These are phyloP conservation scores for Rotaria magnacalcarata DNA, from an alignment of 2,888 invertebrate genomes.

Conservation along the genomic window DNA sequence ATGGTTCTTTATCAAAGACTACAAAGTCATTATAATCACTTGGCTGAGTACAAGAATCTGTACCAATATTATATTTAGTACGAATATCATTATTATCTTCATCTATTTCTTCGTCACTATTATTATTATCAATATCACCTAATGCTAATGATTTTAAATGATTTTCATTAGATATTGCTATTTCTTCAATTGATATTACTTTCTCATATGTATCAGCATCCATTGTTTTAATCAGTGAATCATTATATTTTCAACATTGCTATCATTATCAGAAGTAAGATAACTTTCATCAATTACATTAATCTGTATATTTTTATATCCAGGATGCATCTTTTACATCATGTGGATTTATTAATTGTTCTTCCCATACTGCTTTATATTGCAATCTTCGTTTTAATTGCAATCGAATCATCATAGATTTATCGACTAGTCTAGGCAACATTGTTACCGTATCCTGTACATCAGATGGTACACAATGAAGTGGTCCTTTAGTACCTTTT, in stretches of 20 bases:
- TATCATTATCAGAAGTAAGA: neutral
- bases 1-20: constrained; percentile 34
- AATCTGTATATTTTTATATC: constrained; percentile 47
- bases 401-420: constrained; percentile 50
- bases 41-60: neutral
- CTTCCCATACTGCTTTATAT: constrained; percentile 37
- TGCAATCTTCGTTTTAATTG: constrained; percentile 50
- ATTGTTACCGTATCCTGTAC: constrained; percentile 49
- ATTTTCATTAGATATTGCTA: neutral
- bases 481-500: neutral
- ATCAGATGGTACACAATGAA: constrained; percentile 48
- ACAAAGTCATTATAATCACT: constrained; percentile 39
- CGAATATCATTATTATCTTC: neutral
- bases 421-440: constrained; percentile 48
- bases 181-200: neutral
- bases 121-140: neutral
- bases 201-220: too few relatives aligned
- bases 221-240: too few relatives aligned
- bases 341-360: constrained; percentile 39
- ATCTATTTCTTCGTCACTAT: neutral
- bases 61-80: constrained; percentile 5
- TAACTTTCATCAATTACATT: constrained; percentile 49
- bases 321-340: constrained; percentile 40
- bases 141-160: neutral
- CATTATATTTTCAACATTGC: too few relatives aligned